Percentiles rank a stretch among this genome's conserved stretches.
These are phyloP conservation scores for Thymelicus lineola DNA, from an alignment of 2,888 invertebrate species.

Conservation along the genomic window DNA sequence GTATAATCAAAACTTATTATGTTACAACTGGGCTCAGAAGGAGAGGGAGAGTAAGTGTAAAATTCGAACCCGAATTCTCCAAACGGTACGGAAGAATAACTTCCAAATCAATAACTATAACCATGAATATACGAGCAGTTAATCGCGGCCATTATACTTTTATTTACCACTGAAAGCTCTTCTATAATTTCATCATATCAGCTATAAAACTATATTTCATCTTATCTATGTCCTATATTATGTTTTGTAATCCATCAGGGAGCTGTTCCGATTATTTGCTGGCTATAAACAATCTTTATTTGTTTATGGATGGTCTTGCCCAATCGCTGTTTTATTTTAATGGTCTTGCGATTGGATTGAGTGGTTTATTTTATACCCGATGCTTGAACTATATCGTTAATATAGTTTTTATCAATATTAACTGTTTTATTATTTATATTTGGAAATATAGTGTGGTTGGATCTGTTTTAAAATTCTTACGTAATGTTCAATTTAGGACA, in stretches of 20 bases:
- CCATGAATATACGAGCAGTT: neutral
- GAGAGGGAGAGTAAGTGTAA: no score
- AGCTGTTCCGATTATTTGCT: neutral
- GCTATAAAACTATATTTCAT: constrained; percentile 8
- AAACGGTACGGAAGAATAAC: neutral
- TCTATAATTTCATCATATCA: constrained; percentile 9
- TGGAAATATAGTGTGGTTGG: no score
- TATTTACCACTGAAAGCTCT: neutral
- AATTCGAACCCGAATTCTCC: neutral
- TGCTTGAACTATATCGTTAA: no score
- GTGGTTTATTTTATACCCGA: constrained; percentile 2
- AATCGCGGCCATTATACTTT: neutral
- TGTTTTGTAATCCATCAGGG: constrained; percentile 8
- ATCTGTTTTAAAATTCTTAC: no score
- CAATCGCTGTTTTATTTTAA: constrained; percentile 14
- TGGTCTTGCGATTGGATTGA: neutral
- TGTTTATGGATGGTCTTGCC: constrained; percentile 8
- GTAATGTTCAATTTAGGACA: no score
- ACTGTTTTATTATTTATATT: no score
- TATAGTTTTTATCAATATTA: no score
- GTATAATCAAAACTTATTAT: neutral
- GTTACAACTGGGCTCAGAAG: no score
- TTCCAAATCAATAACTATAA: neutral
- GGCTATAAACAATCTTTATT: constrained; percentile 8
- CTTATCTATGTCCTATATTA: constrained; percentile 13